Evolutionary conservation across 2,113 vertebrate genomes (phyloP).

Genomic region (Seriola dumerili): DNA sequence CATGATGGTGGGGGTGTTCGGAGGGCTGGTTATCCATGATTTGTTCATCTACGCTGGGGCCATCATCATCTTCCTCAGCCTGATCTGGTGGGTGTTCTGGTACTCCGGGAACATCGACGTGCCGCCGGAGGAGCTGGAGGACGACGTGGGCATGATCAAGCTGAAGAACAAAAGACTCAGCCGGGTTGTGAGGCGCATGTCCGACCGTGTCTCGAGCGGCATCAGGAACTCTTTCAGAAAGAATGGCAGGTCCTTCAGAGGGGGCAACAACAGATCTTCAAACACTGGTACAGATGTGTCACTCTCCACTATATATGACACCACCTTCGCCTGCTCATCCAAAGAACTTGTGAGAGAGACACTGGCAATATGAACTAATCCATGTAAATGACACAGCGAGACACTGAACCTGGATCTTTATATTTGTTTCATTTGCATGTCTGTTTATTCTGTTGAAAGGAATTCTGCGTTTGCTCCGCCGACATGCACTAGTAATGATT

Average conservation of each 20-base stretch:
- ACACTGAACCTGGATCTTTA: constrained; percentile 20
- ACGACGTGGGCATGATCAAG: constrained; percentile 78
- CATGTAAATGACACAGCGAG: not conserved
- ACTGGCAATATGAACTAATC: constrained; percentile 66
- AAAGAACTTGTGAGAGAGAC: constrained; percentile 65
- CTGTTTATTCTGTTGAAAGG: not conserved
- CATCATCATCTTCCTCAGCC: constrained; percentile 91
- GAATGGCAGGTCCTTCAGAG: constrained; percentile 43
- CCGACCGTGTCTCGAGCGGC: constrained; percentile 72
- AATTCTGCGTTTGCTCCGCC: constrained; percentile 28
- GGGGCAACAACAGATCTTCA: constrained; percentile 2
- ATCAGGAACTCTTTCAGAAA: constrained; percentile 73
- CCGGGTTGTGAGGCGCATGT: constrained; percentile 64
- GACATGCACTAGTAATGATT: constrained; percentile 66
- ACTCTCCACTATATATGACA: constrained; percentile 60
- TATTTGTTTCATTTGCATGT: not conserved
- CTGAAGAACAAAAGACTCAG: constrained; percentile 60
- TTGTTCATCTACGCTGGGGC: constrained; percentile 90
- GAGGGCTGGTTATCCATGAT: constrained; percentile 86
- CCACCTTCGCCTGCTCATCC: constrained; percentile 13
- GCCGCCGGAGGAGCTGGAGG: constrained; percentile 83
- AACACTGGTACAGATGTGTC: constrained; percentile 19
- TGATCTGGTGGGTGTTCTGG: constrained; percentile 97
- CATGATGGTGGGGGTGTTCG: constrained; percentile 89
- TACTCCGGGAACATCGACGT: constrained; percentile 93